Conservation (phyloP, 2,888 invertebrate genomes). For the Priocnemis perturbator region DNA sequence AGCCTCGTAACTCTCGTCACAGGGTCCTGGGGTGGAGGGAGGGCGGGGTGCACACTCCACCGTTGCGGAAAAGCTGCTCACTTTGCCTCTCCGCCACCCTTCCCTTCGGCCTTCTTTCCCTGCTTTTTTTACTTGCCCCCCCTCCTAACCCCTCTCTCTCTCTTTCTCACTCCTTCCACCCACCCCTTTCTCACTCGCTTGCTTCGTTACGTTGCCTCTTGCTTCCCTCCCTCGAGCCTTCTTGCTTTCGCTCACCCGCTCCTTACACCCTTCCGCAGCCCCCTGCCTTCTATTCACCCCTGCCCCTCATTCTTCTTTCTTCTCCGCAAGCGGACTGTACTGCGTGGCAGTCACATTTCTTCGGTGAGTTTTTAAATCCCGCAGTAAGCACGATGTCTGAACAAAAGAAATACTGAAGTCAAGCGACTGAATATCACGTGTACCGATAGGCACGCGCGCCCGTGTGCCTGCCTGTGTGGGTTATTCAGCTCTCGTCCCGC, state of each 20-base stretch:
- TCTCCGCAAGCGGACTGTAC: slow-evolving; percentile 10
- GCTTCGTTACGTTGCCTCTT: slow-evolving; percentile 4
- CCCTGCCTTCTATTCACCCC: background rate
- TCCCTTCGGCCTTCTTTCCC: slow-evolving; percentile 24
- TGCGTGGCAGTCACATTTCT: slow-evolving; percentile 11
- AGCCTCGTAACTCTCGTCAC: slow-evolving; percentile 70
- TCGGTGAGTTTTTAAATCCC: slow-evolving; percentile 29
- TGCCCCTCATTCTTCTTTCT: slow-evolving; percentile 21
- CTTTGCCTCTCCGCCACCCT: slow-evolving; percentile 25
- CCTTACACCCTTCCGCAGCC: slow-evolving; percentile 1
- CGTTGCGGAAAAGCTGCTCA: slow-evolving; percentile 42
- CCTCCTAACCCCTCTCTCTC: slow-evolving; percentile 12
- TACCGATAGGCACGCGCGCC: slow-evolving; percentile 8
- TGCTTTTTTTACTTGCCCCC: background rate
- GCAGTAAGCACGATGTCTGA: slow-evolving; percentile 24
- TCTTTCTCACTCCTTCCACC: slow-evolving; percentile 35
- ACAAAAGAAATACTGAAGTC: slow-evolving; percentile 26
- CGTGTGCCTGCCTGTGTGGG: background rate
- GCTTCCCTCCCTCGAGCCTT: slow-evolving; percentile 7
- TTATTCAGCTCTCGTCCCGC: too few species aligned
- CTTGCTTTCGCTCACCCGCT: slow-evolving; percentile 10
- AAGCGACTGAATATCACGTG: background rate
- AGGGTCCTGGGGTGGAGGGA: slow-evolving; percentile 21
- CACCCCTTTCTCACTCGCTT: slow-evolving; percentile 40
- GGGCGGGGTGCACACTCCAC: background rate